These are phyloP conservation scores for Ariolimax columbianus DNA, from an alignment of 2,888 invertebrate species.

Conservation along the genomic window DNA sequence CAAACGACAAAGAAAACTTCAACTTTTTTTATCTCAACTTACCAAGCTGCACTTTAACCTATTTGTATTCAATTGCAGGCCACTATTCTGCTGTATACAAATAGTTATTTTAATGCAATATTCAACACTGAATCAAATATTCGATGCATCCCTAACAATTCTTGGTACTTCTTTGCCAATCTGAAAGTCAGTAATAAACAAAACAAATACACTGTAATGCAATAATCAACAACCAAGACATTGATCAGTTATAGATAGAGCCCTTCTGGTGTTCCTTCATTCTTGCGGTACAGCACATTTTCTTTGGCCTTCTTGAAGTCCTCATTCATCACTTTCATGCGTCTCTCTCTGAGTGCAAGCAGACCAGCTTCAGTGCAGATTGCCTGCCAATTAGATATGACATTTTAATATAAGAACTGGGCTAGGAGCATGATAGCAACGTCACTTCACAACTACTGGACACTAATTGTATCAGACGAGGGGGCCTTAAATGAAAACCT, in stretches of 20 bases:
- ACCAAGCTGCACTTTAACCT: too few relatives aligned
- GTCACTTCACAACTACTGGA: too few relatives aligned
- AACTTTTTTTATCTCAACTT: too few relatives aligned
- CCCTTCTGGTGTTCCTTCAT: constrained; percentile 99
- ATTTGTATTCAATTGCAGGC: too few relatives aligned
- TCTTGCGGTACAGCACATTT: constrained; percentile 98
- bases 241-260: constrained; percentile 88
- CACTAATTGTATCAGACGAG: too few relatives aligned
- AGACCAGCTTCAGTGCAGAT: constrained; percentile 99
- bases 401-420: not conserved
- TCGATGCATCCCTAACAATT: too few relatives aligned
- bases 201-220: not conserved
- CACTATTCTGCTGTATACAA: too few relatives aligned
- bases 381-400: constrained; percentile 83
- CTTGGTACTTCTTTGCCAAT: not conserved
- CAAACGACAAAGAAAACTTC: too few relatives aligned
- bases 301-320: constrained; percentile 99
- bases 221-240: not conserved
- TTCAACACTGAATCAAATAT: too few relatives aligned
- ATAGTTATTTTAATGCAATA: too few relatives aligned
- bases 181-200: not conserved
- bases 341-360: constrained; percentile 96
- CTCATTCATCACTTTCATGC: constrained; percentile 99
- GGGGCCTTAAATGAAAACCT: too few relatives aligned
- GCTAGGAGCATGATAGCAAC: too few relatives aligned